phyloP scores from a whole-genome alignment of 2,888 invertebrate genomes.

The Dicranocentrus wangi region DNA sequence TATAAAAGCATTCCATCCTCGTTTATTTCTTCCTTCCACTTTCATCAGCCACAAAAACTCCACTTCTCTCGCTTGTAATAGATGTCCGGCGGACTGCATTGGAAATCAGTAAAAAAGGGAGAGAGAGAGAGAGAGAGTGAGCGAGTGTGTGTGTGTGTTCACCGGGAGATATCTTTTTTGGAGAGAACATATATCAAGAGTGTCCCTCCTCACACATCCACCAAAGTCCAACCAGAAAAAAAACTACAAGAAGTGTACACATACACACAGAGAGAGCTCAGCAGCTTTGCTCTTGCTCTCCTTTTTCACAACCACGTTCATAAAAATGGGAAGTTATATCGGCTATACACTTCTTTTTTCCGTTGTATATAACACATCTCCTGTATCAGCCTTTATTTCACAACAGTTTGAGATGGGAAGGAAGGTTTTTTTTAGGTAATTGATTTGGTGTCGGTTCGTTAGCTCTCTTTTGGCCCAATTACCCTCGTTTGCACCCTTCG shows the following conservation, averaged over 20 bases:
- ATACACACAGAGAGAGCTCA: constrained; percentile 26
- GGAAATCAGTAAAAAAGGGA: constrained; percentile 32
- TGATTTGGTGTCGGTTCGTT: constrained; percentile 73
- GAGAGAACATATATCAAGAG: constrained; percentile 24
- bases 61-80: constrained; percentile 42
- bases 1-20: constrained; percentile 4
- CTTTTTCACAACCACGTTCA: background rate
- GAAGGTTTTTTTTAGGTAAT: constrained; percentile 73
- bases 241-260: constrained; percentile 45
- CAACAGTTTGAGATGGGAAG: constrained; percentile 66
- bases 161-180: constrained; percentile 31
- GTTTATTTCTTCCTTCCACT: constrained; percentile 21
- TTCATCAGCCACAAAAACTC: constrained; percentile 17
- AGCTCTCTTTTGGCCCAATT: constrained; percentile 73
- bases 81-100: constrained; percentile 47
- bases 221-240: constrained; percentile 57
- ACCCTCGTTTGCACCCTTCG: constrained; percentile 73
- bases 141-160: constrained; percentile 22
- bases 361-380: background rate
- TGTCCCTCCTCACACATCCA: constrained; percentile 42
- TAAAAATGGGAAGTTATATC: background rate
- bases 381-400: background rate
- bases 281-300: too few relatives aligned
- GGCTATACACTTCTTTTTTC: background rate
- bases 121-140: constrained; percentile 5